phyloP scores from a whole-genome alignment of 2,888 invertebrate genomes.

The Macaria notata region DNA sequence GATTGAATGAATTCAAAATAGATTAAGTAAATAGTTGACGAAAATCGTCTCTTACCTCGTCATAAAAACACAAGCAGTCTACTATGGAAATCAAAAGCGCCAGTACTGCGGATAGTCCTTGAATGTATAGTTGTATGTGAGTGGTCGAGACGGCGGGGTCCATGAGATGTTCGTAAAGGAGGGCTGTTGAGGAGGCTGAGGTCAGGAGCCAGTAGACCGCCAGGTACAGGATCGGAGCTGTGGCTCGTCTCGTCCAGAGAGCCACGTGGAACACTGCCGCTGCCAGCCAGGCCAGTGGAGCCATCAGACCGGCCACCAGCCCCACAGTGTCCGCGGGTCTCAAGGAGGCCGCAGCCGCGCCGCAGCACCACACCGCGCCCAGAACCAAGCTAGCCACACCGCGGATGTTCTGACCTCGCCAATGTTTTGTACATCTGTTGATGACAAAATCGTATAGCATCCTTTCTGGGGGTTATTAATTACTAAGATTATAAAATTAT shows the following conservation, averaged over 20 bases:
- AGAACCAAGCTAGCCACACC: constrained; percentile 60
- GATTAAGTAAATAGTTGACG: background rate
- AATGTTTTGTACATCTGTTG: constrained; percentile 47
- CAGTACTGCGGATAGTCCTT: constrained; percentile 52
- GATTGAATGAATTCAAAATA: background rate
- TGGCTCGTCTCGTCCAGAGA: constrained; percentile 63
- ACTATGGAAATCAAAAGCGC: constrained; percentile 57
- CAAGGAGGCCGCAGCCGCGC: constrained; percentile 58
- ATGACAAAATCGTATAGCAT: too few relatives aligned
- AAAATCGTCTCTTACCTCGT: constrained; percentile 54
- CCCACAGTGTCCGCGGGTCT: constrained; percentile 54
- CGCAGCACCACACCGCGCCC: constrained; percentile 58
- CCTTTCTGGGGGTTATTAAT: too few relatives aligned
- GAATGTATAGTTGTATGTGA: constrained; percentile 60
- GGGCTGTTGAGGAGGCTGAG: constrained; percentile 54
- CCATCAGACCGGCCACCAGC: constrained; percentile 58
- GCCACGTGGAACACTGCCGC: constrained; percentile 67
- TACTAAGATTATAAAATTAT: too few relatives aligned
- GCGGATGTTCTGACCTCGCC: constrained; percentile 68
- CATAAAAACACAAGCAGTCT: constrained; percentile 72
- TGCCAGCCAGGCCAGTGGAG: constrained; percentile 68
- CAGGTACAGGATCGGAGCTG: constrained; percentile 70
- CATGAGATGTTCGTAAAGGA: constrained; percentile 53
- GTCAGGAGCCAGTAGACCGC: constrained; percentile 72
- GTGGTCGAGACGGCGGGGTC: constrained; percentile 35